Evolutionary conservation across 2,797 vertebrate species (phyloP).

Genomic region (Lindbergichthys nudifrons): DNA sequence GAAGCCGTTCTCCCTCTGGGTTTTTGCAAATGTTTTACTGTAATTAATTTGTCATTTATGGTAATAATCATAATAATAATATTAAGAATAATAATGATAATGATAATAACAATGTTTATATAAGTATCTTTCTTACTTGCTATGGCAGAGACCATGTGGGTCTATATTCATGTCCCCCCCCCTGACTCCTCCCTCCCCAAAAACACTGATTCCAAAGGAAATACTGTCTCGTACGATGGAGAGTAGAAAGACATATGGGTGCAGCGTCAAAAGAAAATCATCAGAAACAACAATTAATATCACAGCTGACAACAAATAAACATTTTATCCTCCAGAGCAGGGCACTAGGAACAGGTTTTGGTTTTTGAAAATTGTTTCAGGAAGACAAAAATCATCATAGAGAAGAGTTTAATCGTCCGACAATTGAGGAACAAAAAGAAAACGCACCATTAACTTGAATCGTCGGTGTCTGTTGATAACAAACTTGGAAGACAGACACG

Average conservation of each 20-base stretch:
- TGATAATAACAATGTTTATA: constrained; percentile 61
- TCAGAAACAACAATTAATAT: constrained; percentile 32
- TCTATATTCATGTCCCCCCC: constrained; percentile 54
- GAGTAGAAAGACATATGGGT: constrained; percentile 38
- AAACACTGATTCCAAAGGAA: constrained; percentile 80
- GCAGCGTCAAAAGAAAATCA: constrained; percentile 44
- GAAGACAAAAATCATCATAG: constrained; percentile 69
- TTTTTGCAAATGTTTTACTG: constrained; percentile 74
- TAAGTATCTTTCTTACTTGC: constrained; percentile 63
- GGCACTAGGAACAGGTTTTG: constrained; percentile 52
- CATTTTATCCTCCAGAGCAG: constrained; percentile 39
- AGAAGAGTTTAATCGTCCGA: constrained; percentile 29
- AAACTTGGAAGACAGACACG: constrained; percentile 39
- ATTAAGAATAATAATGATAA: constrained; percentile 55
- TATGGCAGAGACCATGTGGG: constrained; percentile 58
- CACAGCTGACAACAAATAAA: constrained; percentile 25
- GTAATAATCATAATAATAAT: constrained; percentile 62
- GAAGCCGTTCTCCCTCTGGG: constrained; percentile 68
- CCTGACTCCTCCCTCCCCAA: constrained; percentile 66
- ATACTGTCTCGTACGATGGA: constrained; percentile 75
- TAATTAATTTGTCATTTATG: constrained; percentile 67
- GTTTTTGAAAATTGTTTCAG: constrained; percentile 62
- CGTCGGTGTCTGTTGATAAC: constrained; percentile 1
- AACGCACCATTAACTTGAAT: not conserved
- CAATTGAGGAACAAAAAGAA: not conserved